Conservation (phyloP, 2,797 vertebrate genomes). For the Acanthornis magna region DNA sequence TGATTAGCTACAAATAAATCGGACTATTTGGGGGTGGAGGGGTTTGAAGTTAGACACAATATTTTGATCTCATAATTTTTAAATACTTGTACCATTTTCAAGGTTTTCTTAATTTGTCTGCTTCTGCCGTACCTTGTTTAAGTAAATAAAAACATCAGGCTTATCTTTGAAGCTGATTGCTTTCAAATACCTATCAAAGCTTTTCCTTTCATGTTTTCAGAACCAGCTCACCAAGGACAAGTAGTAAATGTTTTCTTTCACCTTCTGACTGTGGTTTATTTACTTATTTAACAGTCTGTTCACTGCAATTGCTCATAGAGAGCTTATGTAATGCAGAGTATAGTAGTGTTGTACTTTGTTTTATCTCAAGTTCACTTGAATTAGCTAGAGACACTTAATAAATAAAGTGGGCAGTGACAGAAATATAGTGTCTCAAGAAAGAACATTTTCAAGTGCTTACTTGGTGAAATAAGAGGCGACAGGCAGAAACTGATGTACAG, state of each 20-base stretch:
- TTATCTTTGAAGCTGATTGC: neutral
- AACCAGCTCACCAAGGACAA: neutral
- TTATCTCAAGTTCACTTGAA: neutral
- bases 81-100: neutral
- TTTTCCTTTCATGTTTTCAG: neutral
- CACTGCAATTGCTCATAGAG: neutral
- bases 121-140: neutral
- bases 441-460: neutral
- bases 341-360: neutral
- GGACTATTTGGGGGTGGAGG: accelerated
- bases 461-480: neutral
- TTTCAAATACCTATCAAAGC: neutral
- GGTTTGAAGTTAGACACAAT: neutral
- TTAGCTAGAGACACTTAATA: neutral
- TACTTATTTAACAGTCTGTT: neutral
- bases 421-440: neutral
- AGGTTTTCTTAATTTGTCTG: neutral
- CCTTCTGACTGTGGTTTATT: neutral
- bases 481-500: neutral
- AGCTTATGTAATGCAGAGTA: neutral
- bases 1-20: neutral
- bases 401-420: neutral
- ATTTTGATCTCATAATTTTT: neutral
- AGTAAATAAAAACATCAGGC: neutral
- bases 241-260: neutral